Evolutionary conservation across 2,797 vertebrate genomes (phyloP).

Genomic region (Periparus ater): DNA sequence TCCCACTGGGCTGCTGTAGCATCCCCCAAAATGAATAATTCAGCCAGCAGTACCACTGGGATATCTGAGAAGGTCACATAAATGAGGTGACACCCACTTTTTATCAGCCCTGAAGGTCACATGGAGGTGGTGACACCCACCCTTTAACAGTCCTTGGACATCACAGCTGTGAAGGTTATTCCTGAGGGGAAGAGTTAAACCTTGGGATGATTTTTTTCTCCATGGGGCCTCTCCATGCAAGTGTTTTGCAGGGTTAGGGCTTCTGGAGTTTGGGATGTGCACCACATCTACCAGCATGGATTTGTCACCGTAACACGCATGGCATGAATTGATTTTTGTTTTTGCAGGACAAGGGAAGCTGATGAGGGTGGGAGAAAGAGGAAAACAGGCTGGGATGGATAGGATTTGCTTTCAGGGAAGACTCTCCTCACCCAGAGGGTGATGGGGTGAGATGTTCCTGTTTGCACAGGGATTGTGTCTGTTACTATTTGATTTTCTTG

Average conservation of each 20-base stretch:
- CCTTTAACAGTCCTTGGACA: not conserved
- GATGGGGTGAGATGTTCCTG: fast-evolving
- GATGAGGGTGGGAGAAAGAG: not conserved
- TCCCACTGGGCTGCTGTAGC: not conserved
- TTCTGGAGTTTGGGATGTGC: not conserved
- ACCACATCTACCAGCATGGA: fast-evolving
- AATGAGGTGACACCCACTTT: not conserved
- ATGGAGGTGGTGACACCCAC: fast-evolving
- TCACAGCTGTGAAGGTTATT: not conserved
- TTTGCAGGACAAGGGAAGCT: not conserved
- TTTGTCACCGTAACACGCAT: fast-evolving
- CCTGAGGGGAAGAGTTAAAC: fast-evolving
- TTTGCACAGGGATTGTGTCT: not conserved
- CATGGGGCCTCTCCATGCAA: fast-evolving
- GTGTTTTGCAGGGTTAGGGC: not conserved
- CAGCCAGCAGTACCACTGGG: not conserved
- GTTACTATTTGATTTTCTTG: not conserved
- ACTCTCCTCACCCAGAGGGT: not conserved
- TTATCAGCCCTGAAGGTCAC: not conserved
- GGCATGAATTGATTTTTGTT: fast-evolving
- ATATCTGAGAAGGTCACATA: not conserved
- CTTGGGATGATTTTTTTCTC: not conserved
- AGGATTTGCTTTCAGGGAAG: not conserved
- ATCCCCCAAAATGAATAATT: not conserved
- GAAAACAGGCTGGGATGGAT: not conserved